Evolutionary conservation across 2,797 vertebrate genomes (phyloP).

Genomic region (Sebastes trivittatus): DNA sequence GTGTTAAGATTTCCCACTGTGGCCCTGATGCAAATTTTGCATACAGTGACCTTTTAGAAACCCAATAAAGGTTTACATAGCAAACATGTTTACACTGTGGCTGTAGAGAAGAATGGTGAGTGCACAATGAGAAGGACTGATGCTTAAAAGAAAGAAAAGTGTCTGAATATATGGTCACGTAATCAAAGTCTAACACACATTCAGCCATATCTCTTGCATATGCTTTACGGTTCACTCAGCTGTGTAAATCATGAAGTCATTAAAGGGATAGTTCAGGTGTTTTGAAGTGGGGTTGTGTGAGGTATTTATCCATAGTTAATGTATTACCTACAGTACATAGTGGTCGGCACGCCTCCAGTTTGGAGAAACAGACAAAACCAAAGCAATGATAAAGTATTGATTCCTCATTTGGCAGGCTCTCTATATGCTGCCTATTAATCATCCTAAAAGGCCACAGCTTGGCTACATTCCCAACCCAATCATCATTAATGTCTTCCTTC

Average conservation of each 20-base stretch:
- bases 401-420: slow-evolving; percentile 12
- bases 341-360: no score
- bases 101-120: not conserved
- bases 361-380: no score
- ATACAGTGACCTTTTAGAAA: not conserved
- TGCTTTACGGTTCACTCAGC: not conserved
- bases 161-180: not conserved
- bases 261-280: not conserved
- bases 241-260: not conserved
- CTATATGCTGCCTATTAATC: slow-evolving; percentile 19
- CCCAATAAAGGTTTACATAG: not conserved
- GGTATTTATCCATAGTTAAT: no score
- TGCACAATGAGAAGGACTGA: no score
- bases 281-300: no score
- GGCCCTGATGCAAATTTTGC: not conserved
- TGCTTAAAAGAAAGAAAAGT: not conserved
- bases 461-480: slow-evolving; percentile 21
- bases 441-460: slow-evolving; percentile 26
- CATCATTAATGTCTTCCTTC: slow-evolving; percentile 6
- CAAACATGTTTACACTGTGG: not conserved
- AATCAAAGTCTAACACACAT: not conserved
- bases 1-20: not conserved
- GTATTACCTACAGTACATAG: no score
- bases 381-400: slow-evolving; percentile 29
- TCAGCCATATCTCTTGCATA: not conserved